Conservation (phyloP, 2,113 vertebrate species). For the Calidris pygmaea region DNA sequence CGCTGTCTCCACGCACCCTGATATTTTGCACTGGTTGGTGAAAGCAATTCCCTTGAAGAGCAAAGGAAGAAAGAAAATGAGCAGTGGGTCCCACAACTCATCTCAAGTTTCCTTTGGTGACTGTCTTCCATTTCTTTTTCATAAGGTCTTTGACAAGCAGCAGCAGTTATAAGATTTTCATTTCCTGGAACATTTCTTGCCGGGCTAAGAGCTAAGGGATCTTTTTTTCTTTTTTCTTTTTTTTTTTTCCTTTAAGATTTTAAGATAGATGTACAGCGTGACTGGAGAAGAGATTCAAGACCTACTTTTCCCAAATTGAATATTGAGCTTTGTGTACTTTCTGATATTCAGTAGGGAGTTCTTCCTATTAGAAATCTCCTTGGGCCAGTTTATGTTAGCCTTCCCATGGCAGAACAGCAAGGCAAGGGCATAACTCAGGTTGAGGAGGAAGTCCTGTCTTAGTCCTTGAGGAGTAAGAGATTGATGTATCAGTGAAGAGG, state of each 20-base stretch:
- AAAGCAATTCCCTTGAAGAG: slow-evolving; percentile 58
- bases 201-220: not conserved
- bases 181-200: slow-evolving; percentile 48
- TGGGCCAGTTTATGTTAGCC: not conserved
- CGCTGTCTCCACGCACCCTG: not conserved
- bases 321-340: not conserved
- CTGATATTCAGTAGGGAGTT: not conserved
- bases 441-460: not conserved
- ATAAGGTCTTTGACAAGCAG: slow-evolving; percentile 48
- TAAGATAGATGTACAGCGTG: not conserved
- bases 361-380: not conserved
- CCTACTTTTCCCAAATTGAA: not conserved
- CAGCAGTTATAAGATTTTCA: slow-evolving; percentile 49
- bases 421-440: not conserved
- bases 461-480: not conserved
- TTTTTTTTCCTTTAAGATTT: not conserved
- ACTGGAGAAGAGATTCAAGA: not conserved
- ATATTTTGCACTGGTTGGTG: slow-evolving; percentile 31
- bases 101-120: slow-evolving; percentile 37
- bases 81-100: slow-evolving; percentile 35
- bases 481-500: not conserved
- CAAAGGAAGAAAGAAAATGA: slow-evolving; percentile 52
- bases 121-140: slow-evolving; percentile 54
- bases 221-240: not conserved
- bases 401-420: not conserved